Base-by-base conservation (phyloP, 2,888 invertebrate genomes). In the Ophion ventricosus region DNA sequence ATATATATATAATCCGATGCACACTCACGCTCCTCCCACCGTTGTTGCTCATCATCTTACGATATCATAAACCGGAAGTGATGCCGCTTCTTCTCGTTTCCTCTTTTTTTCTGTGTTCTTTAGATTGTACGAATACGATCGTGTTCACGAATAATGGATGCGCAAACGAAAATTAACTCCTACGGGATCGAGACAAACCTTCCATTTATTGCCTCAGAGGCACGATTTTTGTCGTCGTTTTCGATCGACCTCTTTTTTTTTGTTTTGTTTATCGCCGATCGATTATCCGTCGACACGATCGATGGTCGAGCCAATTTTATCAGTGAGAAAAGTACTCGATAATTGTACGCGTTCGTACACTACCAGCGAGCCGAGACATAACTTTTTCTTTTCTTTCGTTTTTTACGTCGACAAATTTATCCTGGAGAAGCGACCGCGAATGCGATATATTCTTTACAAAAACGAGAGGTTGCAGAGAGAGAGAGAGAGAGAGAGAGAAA, bases 21-120 rank as follows among this genome's bases (percentile, higher is more conserved):
- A 84, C 84, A 82, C 84, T 82, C 84, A 80, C 79, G 73, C 43
- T 82, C 82, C 82, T 76, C 79, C 84, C 79, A 82, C 84, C 76
- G 82, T 80, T 66, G 64, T 66, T 79, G 67, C 72, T 84, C 84
- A 82, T 79, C 73, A 67, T 84, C 59, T 79, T 82, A 40, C 69
- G 54, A 73, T 61, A 43, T 43, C 73, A 66, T 26, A 57, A 64
- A 57, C 23, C 64, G 79, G 72, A 80, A 72, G 43, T 80, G 54
- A 57, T 29, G 8, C n/a, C 49, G 49, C 49, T 25, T 49, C 40
- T 14, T 61, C 14, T 35, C 25, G 10, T 63, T 63, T 54, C 23
- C 4, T 63, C 4, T 11, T 35, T 49, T 29, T 49, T 20, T 49
- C 0, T 76, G 63, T 56, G 4, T 23, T 66, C 23, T 23, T 1